phyloP scores from a whole-genome alignment of 2,113 vertebrate species.

The Hiodon tergisus region DNA sequence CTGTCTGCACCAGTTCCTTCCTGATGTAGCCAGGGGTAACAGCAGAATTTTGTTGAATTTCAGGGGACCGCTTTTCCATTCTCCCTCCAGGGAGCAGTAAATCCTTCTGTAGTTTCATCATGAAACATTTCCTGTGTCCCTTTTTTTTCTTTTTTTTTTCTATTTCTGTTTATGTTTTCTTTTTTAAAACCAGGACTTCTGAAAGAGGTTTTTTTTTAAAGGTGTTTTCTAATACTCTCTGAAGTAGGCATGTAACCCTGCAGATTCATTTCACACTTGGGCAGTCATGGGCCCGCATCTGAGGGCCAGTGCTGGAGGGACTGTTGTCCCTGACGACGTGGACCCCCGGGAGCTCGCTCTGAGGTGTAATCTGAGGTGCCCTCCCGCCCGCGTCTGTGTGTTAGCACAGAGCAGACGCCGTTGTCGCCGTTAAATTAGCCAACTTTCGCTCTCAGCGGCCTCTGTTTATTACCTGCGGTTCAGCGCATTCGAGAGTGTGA shows the following conservation, averaged over 20 bases:
- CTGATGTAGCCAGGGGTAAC: too few species aligned
- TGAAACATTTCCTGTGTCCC: neutral
- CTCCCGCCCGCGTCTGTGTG: neutral
- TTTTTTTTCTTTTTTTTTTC: neutral
- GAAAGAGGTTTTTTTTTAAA: neutral
- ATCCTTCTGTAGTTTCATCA: neutral
- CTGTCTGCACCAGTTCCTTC: too few species aligned
- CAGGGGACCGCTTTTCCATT: too few species aligned
- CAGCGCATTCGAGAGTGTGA: neutral
- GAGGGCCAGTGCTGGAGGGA: neutral
- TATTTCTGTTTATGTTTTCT: neutral
- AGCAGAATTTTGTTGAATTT: too few species aligned
- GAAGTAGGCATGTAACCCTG: slow-evolving; percentile 6
- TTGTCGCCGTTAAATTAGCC: neutral
- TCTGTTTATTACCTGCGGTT: neutral
- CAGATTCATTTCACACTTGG: slow-evolving; percentile 19
- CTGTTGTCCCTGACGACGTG: slow-evolving; percentile 7
- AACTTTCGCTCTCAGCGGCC: neutral
- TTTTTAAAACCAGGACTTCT: neutral
- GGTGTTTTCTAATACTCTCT: neutral
- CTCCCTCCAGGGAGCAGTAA: neutral
- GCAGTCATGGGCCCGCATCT: neutral
- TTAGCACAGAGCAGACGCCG: neutral
- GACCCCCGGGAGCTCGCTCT: neutral
- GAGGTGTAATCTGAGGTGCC: neutral